A percentile compares a stretch with the other conserved stretches of the same genome.
Evolutionary conservation across 2,888 invertebrate genomes (phyloP).

Genomic region (Parthenolecanium corni): DNA sequence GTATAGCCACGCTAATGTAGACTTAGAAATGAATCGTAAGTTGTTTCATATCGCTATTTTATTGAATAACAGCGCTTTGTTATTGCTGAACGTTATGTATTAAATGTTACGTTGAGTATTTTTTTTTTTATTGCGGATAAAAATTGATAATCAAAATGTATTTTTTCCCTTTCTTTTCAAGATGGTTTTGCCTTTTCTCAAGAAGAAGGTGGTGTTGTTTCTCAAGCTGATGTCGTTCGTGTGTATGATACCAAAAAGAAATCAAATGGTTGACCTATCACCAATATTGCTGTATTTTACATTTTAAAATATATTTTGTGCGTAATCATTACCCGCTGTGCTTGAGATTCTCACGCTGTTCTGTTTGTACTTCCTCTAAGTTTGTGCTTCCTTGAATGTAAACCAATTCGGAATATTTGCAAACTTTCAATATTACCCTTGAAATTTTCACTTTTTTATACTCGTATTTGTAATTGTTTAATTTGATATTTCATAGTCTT

Average conservation of each 20-base stretch:
- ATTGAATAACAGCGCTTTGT: not conserved
- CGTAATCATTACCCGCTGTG: not conserved
- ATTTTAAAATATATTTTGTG: not conserved
- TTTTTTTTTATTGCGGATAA: too few species aligned
- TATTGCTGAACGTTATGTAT: not conserved
- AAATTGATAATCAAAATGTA: too few species aligned
- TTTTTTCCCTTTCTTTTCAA: constrained; percentile 39
- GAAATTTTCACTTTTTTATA: too few species aligned
- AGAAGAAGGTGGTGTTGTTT: constrained; percentile 93
- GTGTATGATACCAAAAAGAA: constrained; percentile 76
- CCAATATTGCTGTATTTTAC: not conserved
- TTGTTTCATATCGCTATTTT: constrained; percentile 36
- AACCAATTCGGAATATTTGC: too few species aligned
- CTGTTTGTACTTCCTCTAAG: not conserved
- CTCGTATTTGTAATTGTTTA: too few species aligned
- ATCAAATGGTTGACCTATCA: not conserved
- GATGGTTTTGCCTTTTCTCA: constrained; percentile 99
- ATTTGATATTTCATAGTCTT: too few species aligned
- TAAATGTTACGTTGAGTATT: not conserved
- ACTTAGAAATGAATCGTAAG: constrained; percentile 90
- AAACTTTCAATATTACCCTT: too few species aligned
- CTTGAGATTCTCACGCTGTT: not conserved
- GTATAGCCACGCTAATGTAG: constrained; percentile 53
- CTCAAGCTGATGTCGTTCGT: constrained; percentile 88
- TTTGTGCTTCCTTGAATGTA: not conserved